phyloP scores from a whole-genome alignment of 2,113 vertebrate genomes.

The Charina bottae region DNA sequence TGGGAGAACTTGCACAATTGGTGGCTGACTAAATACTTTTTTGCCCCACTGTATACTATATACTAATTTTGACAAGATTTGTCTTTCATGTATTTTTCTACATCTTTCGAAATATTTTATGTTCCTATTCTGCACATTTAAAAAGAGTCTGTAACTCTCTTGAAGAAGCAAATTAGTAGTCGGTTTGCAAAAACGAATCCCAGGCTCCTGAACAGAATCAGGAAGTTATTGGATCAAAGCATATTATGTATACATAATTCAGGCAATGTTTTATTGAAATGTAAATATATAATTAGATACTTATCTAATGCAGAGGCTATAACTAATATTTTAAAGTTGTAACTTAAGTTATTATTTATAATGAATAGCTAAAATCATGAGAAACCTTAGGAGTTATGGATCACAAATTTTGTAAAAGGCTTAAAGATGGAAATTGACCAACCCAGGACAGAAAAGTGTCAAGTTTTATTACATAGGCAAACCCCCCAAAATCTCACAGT shows the following conservation, averaged over 20 bases:
- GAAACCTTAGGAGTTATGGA: not conserved
- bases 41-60: too few relatives aligned
- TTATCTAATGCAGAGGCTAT: not conserved
- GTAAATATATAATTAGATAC: not conserved
- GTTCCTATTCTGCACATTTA: not conserved
- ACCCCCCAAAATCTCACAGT: not conserved
- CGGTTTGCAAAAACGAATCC: not conserved
- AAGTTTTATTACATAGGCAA: not conserved
- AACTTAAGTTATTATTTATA: not conserved
- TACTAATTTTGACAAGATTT: not conserved
- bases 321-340: not conserved
- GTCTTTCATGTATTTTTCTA: not conserved
- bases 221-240: not conserved
- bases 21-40: too few relatives aligned
- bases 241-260: not conserved
- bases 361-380: not conserved
- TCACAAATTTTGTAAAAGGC: not conserved
- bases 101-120: not conserved
- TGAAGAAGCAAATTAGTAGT: slow-evolving; percentile 5
- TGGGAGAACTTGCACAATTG: too few relatives aligned
- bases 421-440: not conserved
- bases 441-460: not conserved
- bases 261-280: not conserved
- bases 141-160: not conserved
- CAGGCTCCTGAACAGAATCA: not conserved